phyloP scores from a whole-genome alignment of 2,113 vertebrate species.

The Forbesichthys agassizii region DNA sequence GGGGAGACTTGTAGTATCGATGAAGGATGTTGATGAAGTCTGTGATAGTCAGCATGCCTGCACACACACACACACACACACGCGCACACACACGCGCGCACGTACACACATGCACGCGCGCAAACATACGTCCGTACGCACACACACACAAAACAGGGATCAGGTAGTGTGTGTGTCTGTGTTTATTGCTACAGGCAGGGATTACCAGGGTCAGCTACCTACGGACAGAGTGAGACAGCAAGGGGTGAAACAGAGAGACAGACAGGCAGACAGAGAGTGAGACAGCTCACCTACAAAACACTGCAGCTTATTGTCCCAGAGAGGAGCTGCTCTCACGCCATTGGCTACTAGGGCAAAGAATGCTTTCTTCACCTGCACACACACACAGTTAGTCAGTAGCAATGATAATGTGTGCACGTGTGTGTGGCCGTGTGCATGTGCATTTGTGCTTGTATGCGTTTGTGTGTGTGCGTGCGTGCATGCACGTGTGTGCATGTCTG shows the following conservation, averaged over 20 bases:
- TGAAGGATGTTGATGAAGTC: conserved; percentile 98
- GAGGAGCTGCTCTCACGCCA: conserved; percentile 64
- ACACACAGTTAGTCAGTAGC: neutral
- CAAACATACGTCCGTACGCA: neutral
- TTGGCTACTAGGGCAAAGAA: conserved; percentile 72
- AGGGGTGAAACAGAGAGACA: neutral
- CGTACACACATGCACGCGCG: conserved; percentile 4
- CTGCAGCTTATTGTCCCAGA: conserved; percentile 70
- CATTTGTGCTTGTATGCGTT: neutral
- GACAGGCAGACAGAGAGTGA: neutral
- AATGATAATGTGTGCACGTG: neutral
- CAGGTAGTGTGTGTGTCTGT: neutral
- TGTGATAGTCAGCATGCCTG: conserved; percentile 98
- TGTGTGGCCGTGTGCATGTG: neutral
- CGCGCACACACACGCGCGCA: conserved; percentile 1
- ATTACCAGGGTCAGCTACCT: too few relatives aligned
- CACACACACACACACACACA: conserved; percentile 8
- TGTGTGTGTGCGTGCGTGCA: neutral
- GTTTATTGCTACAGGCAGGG: conserved; percentile 25
- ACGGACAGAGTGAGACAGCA: neutral
- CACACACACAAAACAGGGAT: neutral
- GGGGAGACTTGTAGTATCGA: conserved; percentile 91
- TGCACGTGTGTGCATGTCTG: neutral
- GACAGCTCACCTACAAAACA: conserved; percentile 66
- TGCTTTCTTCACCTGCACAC: conserved; percentile 68